These are phyloP conservation scores for Scaptomyza reducta DNA, from an alignment of 2,888 invertebrate species.

Conservation along the genomic window DNA sequence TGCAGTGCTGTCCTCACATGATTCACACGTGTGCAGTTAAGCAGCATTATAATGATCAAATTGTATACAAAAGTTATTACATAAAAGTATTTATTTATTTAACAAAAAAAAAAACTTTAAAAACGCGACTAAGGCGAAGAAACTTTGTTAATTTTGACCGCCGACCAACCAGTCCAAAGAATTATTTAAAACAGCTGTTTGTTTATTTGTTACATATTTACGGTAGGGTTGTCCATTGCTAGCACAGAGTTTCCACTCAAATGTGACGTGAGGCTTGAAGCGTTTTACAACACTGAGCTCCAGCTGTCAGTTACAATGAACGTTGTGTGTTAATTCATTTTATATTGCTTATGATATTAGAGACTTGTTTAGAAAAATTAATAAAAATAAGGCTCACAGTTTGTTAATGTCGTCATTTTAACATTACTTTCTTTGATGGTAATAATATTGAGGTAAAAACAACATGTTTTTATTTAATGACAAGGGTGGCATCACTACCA, in stretches of 20 bases:
- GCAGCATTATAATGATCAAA: conserved; percentile 49
- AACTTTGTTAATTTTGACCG: conserved; percentile 10
- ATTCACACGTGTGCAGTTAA: conserved; percentile 60
- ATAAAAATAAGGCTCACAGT: too few relatives aligned
- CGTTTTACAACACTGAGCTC: not conserved
- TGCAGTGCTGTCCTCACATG: conserved; percentile 52
- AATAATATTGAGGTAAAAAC: too few relatives aligned
- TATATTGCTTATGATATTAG: too few relatives aligned
- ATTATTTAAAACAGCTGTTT: conserved; percentile 36
- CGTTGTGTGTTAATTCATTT: too few relatives aligned
- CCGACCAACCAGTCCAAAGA: conserved; percentile 6
- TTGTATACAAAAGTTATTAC: conserved; percentile 1
- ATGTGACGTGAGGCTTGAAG: conserved; percentile 17
- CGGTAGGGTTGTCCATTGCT: conserved; percentile 5
- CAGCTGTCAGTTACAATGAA: not conserved
- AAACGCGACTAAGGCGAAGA: conserved; percentile 9
- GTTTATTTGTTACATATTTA: not conserved
- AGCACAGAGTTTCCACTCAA: not conserved
- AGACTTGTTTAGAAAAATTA: too few relatives aligned
- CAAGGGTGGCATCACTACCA: too few relatives aligned
- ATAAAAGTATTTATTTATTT: conserved; percentile 8
- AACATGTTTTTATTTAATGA: too few relatives aligned
- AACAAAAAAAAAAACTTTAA: not conserved
- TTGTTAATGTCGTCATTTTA: too few relatives aligned
- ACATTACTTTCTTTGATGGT: too few relatives aligned